Evolutionary conservation across 1,140 invertebrate genomes (phyloP), one percentile per base, ranked within the genome.

Genomic region (Ceratosolen fusciceps): DNA sequence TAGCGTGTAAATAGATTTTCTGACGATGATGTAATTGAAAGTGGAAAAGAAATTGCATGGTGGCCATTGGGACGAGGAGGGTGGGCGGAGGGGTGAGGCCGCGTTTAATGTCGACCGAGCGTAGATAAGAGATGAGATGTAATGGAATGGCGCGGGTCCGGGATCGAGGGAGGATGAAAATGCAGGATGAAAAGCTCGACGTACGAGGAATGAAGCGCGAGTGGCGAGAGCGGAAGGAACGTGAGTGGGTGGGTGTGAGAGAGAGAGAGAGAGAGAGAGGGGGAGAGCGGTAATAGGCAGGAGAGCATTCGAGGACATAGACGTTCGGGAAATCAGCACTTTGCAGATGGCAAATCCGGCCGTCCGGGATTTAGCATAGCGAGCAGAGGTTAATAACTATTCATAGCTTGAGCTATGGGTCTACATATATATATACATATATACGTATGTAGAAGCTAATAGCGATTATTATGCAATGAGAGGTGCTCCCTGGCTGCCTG

Each of bases 391-490:
- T 81, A 74, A 82, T 85, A 83, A 84, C 83, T 84, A 86, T 86
- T 86, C 82, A 85, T 85, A 81, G 79, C 72, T 31, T 34, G 37
- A 39, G 80, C 79, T 82, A 83, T 82, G 80, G 72, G 70, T 37
- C n/a, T n/a, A n/a, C n/a, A n/a, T n/a, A n/a, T n/a, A n/a, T n/a
- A n/a, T n/a, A n/a, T n/a, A n/a, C n/a, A n/a, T n/a, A n/a, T n/a
- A n/a, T n/a, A n/a, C n/a, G n/a, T n/a, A n/a, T n/a, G n/a, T n/a
- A n/a, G n/a, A n/a, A n/a, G 71, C 71, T 78, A 82, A 85, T 84
- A 71, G 79, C 74, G 80, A 86, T 85, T 84, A 82, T 84, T 82
- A 67, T 81, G 80, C 74, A 80, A 83, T 83, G 79, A 83, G 79
- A 37, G 43, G 47, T 34, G 34, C 3, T 62, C 29, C 14, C 4